phyloP scores from a whole-genome alignment of 2,888 invertebrate species.

The Urechis unicinctus region DNA sequence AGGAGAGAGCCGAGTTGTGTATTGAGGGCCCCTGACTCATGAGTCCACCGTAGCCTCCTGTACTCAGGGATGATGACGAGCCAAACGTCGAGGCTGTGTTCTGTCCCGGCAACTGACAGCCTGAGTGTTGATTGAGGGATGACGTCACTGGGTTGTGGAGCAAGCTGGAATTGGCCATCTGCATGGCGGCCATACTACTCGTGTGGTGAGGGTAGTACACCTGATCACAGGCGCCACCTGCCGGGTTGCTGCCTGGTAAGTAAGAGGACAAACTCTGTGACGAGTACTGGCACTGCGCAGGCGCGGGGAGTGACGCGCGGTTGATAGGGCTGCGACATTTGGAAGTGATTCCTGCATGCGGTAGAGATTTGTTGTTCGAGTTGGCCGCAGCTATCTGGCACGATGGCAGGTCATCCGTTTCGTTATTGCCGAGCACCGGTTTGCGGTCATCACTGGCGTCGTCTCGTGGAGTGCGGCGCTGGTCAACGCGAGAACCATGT shows the following conservation, averaged over 20 bases:
- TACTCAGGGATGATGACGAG: background rate
- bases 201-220: constrained; percentile 40
- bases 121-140: constrained; percentile 13
- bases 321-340: background rate
- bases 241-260: constrained; percentile 2
- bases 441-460: background rate
- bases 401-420: constrained; percentile 1
- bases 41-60: background rate
- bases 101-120: constrained; percentile 9
- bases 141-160: background rate
- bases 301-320: background rate
- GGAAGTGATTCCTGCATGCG: no score
- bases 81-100: constrained; percentile 7
- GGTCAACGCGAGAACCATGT: background rate
- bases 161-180: background rate
- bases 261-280: constrained; percentile 19
- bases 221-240: constrained; percentile 30
- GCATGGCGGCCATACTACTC: constrained; percentile 20
- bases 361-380: no score
- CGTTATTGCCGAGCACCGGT: background rate
- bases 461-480: constrained; percentile 1
- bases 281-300: constrained; percentile 28
- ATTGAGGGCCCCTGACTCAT: background rate
- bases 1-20: constrained; percentile 3
- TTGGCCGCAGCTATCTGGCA: constrained; percentile 1